Evolutionary conservation across 37 sponge, comb jelly and placozoan species (phyloP).

Genomic region (Diacarnus erythraeanus): DNA sequence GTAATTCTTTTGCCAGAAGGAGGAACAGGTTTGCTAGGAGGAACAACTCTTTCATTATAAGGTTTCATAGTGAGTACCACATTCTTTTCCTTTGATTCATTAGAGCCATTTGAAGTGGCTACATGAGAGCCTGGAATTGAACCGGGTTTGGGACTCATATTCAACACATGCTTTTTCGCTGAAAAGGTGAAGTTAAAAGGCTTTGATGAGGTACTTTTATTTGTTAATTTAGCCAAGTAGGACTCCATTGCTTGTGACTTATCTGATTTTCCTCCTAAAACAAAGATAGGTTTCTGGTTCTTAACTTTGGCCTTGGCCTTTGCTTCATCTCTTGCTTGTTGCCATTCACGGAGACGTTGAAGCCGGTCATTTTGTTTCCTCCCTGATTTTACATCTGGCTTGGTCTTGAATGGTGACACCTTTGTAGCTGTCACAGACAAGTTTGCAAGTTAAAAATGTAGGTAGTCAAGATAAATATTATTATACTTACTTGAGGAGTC

Average conservation of each 20-base stretch:
- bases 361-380: conserved; percentile 8
- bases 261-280: neutral
- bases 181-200: neutral
- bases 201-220: neutral
- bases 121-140: too few relatives aligned
- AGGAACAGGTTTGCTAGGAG: too few relatives aligned
- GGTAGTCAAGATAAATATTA: neutral
- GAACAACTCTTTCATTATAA: too few relatives aligned
- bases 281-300: conserved; percentile 18
- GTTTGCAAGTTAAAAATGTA: neutral
- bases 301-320: conserved; percentile 24
- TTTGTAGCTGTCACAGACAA: neutral
- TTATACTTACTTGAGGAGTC: neutral
- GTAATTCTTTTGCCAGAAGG: too few relatives aligned
- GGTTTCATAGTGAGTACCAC: too few relatives aligned
- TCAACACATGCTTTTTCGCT: neutral
- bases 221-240: neutral
- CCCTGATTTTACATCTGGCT: neutral
- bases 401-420: neutral
- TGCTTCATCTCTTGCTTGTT: conserved; percentile 33
- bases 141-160: neutral
- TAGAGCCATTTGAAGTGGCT: neutral
- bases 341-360: conserved; percentile 34
- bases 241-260: neutral
- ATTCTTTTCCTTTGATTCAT: neutral